A percentile compares a stretch with the other conserved stretches of the same genome.
Conservation (phyloP, 2,113 vertebrate genomes). For the human (Homo sapiens) region DNA sequence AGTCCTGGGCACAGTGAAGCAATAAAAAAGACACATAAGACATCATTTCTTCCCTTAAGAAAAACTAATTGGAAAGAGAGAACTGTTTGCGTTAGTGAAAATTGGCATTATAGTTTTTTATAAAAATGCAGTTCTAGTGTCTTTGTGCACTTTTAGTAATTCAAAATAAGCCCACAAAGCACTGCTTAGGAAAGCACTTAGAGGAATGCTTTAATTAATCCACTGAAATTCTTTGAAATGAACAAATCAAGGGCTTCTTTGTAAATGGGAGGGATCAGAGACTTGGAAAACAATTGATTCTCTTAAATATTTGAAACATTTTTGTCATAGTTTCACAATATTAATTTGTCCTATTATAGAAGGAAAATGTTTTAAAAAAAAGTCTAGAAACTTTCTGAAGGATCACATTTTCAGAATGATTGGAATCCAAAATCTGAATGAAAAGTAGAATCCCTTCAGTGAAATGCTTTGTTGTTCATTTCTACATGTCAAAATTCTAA, state of each 20-base stretch:
- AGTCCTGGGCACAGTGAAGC: not conserved
- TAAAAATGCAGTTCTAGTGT: constrained; percentile 7
- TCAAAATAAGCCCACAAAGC: constrained; percentile 42
- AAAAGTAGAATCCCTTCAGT: not conserved
- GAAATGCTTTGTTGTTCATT: not conserved
- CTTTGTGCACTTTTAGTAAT: constrained; percentile 26
- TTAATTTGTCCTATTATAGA: constrained; percentile 45
- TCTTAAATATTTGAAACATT: constrained; percentile 63
- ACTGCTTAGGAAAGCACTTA: constrained; percentile 41
- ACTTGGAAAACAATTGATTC: constrained; percentile 53
- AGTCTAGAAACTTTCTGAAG: constrained; percentile 10
- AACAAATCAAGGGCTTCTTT: constrained; percentile 66
- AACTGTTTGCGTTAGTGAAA: not conserved
- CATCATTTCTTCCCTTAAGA: not conserved
- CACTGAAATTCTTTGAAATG: constrained; percentile 54
- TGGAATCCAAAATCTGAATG: constrained; percentile 54
- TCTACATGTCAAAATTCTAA: not conserved
- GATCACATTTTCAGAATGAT: constrained; percentile 57
- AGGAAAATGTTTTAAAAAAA: not conserved
- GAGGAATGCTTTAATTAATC: constrained; percentile 65
- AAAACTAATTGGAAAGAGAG: not conserved
- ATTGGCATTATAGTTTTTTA: not conserved
- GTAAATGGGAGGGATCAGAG: constrained; percentile 32
- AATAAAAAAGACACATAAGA: not conserved
- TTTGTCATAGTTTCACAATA: constrained; percentile 61